A percentile compares a stretch with the other conserved stretches of the same genome.
These are phyloP conservation scores for Siniperca chuatsi DNA, from an alignment of 2,113 vertebrate species.

Conservation along the genomic window DNA sequence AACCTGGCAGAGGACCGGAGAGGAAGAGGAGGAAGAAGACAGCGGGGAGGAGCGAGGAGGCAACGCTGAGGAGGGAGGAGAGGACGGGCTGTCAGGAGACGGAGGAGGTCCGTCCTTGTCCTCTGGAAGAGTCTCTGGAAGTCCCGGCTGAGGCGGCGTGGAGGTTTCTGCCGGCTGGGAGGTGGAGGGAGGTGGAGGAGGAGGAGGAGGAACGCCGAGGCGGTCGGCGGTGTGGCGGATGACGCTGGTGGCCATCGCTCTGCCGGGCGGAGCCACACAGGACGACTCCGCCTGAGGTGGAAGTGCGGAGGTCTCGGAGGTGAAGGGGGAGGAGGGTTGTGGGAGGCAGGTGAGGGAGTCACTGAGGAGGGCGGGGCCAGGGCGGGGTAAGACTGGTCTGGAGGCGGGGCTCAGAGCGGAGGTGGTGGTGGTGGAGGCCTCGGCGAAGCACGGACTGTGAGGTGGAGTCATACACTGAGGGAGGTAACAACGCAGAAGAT, in stretches of 20 bases:
- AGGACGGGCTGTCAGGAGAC: constrained; percentile 61
- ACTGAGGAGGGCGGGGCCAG: constrained; percentile 27
- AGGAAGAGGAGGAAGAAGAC: constrained; percentile 73
- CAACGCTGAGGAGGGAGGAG: constrained; percentile 69
- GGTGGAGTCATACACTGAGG: constrained; percentile 97
- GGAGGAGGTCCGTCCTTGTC: constrained; percentile 47
- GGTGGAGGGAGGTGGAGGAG: constrained; percentile 60
- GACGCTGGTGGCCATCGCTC: constrained; percentile 89
- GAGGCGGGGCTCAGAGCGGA: constrained; percentile 76
- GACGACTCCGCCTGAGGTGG: constrained; percentile 61
- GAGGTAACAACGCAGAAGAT: not conserved
- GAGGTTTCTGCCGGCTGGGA: constrained; percentile 44
- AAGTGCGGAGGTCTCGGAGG: constrained; percentile 58
- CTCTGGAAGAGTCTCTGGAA: constrained; percentile 36
- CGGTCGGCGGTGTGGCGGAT: constrained; percentile 90
- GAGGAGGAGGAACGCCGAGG: constrained; percentile 59
- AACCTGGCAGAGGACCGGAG: constrained; percentile 90
- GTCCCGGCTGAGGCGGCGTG: constrained; percentile 2
- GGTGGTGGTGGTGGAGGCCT: constrained; percentile 79
- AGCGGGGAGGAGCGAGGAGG: constrained; percentile 70
- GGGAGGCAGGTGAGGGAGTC: constrained; percentile 11
- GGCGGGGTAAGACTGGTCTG: constrained; percentile 63
- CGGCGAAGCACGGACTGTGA: constrained; percentile 92
- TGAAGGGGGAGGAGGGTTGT: not conserved
- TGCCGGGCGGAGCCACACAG: constrained; percentile 62